Evolutionary conservation across 2,797 vertebrate species (phyloP), one percentile per base, ranked within the genome.

Genomic region (Rhadinocentrus ornatus): DNA sequence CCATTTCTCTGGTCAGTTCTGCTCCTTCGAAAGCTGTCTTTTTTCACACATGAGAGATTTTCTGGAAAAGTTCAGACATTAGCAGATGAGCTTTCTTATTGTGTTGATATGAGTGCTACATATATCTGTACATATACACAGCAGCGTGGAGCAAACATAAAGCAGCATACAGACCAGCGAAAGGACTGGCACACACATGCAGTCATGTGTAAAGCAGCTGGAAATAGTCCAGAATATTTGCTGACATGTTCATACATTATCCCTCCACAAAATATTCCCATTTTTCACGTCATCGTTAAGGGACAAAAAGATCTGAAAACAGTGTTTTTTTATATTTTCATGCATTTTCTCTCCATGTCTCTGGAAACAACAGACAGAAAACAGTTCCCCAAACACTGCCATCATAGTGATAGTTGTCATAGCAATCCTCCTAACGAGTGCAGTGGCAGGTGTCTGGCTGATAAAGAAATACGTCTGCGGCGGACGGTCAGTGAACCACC

Each of bases 401-500:
- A 87, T 95, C 69, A 91, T 97, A 53, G 93, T 96, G 78, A 85
- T 96, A 83, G 95, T 95, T 13, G 92, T 97, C 20, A 92, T 97
- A 66, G 93, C 77, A 53, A 69, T 97, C 74, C 91, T 98, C 75
- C 90, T 97, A 63, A 70, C 91, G 65, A 93, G 93, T 1, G 81
- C 91, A 0, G 67, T 95, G 3, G 90, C 93, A 0, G 95, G 94
- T 6, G 93, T 95, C 79, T 89, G 97, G 80, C 88, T 98, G 59
- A 84, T 99, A 65, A 99, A 98, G 94, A 98, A 97, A 88, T 97
- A 97, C 0, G 91, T 98, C 86, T 99, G 96, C 3, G 97, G 97
- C 39, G 97, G 97, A 86, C 95, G 97, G 97, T 97, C 75, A 93
- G 96, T 78, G 50, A 13, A 4, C 61, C 64, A 44, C 37, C 6